These are phyloP conservation scores for Aeoliscus strigatus DNA, from an alignment of 2,797 vertebrate genomes.

Conservation along the genomic window DNA sequence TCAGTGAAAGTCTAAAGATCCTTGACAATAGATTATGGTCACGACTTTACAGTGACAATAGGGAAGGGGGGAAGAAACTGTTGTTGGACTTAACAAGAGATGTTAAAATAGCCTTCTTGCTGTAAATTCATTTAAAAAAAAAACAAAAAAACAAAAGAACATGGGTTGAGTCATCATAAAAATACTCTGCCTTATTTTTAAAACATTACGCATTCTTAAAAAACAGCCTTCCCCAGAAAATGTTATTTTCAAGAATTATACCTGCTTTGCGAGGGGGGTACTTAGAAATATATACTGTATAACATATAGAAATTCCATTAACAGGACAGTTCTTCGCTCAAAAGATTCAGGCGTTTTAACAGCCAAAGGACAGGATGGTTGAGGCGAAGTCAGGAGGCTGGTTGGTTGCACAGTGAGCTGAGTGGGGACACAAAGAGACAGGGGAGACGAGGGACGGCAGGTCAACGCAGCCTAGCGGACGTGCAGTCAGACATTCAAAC, in stretches of 20 bases:
- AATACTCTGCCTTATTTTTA: slow-evolving; percentile 50
- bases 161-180: slow-evolving; percentile 37
- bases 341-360: slow-evolving; percentile 46
- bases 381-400: slow-evolving; percentile 45
- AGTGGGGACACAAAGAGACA: slow-evolving; percentile 19
- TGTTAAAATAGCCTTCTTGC: slow-evolving; percentile 55
- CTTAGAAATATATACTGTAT: slow-evolving; percentile 9
- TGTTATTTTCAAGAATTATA: slow-evolving; percentile 26
- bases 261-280: slow-evolving; percentile 40
- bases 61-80: slow-evolving; percentile 47
- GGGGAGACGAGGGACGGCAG: slow-evolving; percentile 20
- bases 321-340: slow-evolving; percentile 34
- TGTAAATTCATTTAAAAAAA: slow-evolving; percentile 22
- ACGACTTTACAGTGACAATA: too few species aligned
- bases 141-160: slow-evolving; percentile 24
- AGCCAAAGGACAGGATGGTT: slow-evolving; percentile 25
- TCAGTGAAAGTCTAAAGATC: too few species aligned
- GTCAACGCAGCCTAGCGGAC: slow-evolving; percentile 42
- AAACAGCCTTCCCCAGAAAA: slow-evolving; percentile 21
- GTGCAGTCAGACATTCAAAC: slow-evolving; percentile 40
- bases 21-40: too few species aligned
- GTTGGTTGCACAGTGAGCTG: slow-evolving; percentile 37
- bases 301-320: slow-evolving; percentile 22
- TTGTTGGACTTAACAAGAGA: slow-evolving; percentile 35
- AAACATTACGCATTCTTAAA: slow-evolving; percentile 49